Conservation (phyloP, 2,113 vertebrate species). For the Tinamus guttatus region DNA sequence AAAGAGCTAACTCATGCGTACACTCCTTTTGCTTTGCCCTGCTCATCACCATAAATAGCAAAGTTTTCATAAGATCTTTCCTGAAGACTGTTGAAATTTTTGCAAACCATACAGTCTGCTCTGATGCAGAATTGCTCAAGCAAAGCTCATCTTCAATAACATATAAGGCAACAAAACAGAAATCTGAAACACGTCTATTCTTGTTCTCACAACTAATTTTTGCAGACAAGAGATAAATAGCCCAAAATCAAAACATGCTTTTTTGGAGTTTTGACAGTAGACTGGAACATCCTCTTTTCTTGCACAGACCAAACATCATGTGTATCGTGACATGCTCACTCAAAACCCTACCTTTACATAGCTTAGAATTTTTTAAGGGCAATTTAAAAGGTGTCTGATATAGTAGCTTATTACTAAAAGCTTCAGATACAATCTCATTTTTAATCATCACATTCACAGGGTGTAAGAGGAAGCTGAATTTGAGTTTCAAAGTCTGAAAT, state of each 20-base stretch:
- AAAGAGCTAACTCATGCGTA: neutral
- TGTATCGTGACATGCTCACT: fast-evolving
- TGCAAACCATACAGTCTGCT: neutral
- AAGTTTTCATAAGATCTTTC: neutral
- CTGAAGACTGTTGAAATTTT: neutral
- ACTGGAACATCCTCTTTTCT: neutral
- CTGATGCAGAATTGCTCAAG: neutral
- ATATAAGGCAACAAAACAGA: neutral
- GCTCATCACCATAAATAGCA: neutral
- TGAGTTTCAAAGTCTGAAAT: neutral
- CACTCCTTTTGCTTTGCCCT: neutral
- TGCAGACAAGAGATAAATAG: neutral
- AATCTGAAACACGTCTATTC: neutral
- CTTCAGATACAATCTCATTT: neutral
- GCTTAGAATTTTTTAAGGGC: neutral
- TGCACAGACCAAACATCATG: neutral
- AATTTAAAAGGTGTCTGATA: neutral
- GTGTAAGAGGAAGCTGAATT: neutral
- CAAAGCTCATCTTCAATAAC: neutral
- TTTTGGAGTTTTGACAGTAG: neutral
- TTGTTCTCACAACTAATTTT: neutral
- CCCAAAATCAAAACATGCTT: neutral
- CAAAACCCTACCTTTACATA: neutral
- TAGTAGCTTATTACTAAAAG: neutral
- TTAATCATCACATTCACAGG: neutral